Conservation (phyloP, 2,113 vertebrate genomes). For the Polypterus senegalus region DNA sequence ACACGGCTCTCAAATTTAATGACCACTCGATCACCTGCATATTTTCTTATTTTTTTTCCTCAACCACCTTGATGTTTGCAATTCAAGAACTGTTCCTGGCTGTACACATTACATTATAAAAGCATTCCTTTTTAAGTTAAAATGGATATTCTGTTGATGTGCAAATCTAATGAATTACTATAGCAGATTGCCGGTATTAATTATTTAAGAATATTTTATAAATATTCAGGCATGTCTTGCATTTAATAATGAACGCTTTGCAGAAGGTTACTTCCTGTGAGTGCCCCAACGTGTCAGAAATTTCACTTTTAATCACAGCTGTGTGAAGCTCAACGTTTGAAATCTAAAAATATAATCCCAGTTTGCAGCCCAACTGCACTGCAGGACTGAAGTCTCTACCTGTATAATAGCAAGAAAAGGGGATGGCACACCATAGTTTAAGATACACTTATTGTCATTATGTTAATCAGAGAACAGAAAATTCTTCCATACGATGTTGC, state of each 20-base stretch:
- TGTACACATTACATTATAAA: no score
- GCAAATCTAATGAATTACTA: conserved; percentile 77
- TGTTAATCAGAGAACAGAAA: conserved; percentile 49
- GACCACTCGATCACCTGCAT: no score
- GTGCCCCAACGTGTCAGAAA: conserved; percentile 69
- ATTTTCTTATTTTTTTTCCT: no score
- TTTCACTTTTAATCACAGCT: conserved; percentile 64
- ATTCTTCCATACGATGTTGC: conserved; percentile 51
- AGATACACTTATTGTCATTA: conserved; percentile 28
- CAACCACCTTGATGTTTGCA: no score
- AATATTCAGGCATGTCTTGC: conserved; percentile 98
- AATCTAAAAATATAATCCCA: conserved; percentile 24
- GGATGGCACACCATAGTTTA: conserved; percentile 15
- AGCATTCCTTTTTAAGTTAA: conserved; percentile 62
- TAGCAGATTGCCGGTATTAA: conserved; percentile 99
- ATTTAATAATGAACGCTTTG: conserved; percentile 72
- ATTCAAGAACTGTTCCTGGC: no score
- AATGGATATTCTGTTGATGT: conserved; percentile 71
- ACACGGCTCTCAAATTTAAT: no score
- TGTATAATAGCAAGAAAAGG: conserved; percentile 25
- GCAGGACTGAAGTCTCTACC: conserved; percentile 21
- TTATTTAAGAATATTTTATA: conserved; percentile 99
- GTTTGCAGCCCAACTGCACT: conserved; percentile 27
- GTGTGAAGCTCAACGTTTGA: conserved; percentile 45
- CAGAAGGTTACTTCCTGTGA: conserved; percentile 67